A percentile compares a stretch with the other conserved stretches of the same genome.
These are phyloP conservation scores for Cephus spinipes DNA, from an alignment of 2,888 invertebrate species.

Conservation along the genomic window DNA sequence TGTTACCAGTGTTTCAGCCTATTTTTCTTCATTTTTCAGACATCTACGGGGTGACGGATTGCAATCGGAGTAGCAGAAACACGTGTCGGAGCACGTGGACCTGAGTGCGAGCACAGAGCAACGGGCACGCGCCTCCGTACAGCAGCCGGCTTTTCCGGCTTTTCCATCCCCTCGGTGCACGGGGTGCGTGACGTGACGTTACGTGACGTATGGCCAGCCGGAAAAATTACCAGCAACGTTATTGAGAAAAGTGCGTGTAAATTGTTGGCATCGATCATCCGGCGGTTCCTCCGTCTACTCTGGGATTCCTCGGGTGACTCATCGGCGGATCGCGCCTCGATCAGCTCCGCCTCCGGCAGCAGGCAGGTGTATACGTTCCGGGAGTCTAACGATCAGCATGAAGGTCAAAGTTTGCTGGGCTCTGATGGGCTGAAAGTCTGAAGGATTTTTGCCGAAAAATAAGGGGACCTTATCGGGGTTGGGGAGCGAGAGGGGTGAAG, in stretches of 20 bases:
- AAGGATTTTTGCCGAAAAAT: too few relatives aligned
- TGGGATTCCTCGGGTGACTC: too few relatives aligned
- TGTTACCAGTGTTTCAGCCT: background rate
- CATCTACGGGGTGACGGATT: slow-evolving; percentile 16
- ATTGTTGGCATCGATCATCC: slow-evolving; percentile 4
- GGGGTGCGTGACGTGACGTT: slow-evolving; percentile 26
- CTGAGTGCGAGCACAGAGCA: background rate
- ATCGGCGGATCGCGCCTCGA: too few relatives aligned
- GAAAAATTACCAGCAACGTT: slow-evolving; percentile 16
- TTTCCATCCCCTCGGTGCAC: background rate
- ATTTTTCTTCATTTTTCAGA: slow-evolving; percentile 25
- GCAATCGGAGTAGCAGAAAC: slow-evolving; percentile 3
- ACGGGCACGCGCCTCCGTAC: too few relatives aligned
- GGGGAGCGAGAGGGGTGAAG: too few relatives aligned
- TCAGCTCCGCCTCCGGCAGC: too few relatives aligned
- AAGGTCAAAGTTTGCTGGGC: too few relatives aligned
- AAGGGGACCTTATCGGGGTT: too few relatives aligned
- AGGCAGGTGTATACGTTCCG: too few relatives aligned
- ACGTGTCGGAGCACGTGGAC: slow-evolving; percentile 28
- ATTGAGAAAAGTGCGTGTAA: slow-evolving; percentile 5
- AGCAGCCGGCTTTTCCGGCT: too few relatives aligned
- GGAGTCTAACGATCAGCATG: too few relatives aligned
- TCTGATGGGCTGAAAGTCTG: too few relatives aligned
- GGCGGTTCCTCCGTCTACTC: background rate
- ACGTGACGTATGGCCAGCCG: slow-evolving; percentile 17